These are phyloP conservation scores for Cyclophora albipunctata DNA, from an alignment of 2,888 invertebrate species.

Conservation along the genomic window DNA sequence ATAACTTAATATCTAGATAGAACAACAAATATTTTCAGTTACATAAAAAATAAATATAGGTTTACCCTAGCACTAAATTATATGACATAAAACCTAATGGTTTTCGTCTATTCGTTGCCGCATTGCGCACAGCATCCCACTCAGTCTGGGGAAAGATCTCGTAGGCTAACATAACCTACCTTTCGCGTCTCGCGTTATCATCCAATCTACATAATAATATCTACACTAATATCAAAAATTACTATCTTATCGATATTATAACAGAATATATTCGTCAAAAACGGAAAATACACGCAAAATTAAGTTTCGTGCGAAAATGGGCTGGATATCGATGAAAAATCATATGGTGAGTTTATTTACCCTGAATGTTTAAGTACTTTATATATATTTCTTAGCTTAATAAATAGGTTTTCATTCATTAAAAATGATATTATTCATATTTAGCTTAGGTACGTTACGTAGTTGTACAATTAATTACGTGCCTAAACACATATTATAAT, in stretches of 20 bases:
- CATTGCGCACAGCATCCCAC: conserved; percentile 73
- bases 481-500: too few species aligned
- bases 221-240: conserved; percentile 6
- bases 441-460: too few species aligned
- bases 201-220: conserved; percentile 19
- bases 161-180: conserved; percentile 59
- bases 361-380: not conserved
- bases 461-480: too few species aligned
- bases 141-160: conserved; percentile 65
- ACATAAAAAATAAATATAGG: too few species aligned
- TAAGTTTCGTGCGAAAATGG: conserved; percentile 59
- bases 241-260: not conserved
- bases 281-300: conserved; percentile 55
- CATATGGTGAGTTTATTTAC: conserved; percentile 55
- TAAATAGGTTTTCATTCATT: not conserved
- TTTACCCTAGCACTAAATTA: not conserved
- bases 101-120: conserved; percentile 52
- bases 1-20: too few species aligned
- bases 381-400: not conserved
- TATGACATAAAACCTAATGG: conserved; percentile 29
- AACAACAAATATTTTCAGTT: too few species aligned
- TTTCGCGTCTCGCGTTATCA: conserved; percentile 27
- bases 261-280: conserved; percentile 7
- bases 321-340: conserved; percentile 72
- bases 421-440: too few species aligned